Percentiles rank a stretch among this genome's conserved stretches.
phyloP scores from a whole-genome alignment of 2,888 invertebrate species.

The Maniola hyperantus region DNA sequence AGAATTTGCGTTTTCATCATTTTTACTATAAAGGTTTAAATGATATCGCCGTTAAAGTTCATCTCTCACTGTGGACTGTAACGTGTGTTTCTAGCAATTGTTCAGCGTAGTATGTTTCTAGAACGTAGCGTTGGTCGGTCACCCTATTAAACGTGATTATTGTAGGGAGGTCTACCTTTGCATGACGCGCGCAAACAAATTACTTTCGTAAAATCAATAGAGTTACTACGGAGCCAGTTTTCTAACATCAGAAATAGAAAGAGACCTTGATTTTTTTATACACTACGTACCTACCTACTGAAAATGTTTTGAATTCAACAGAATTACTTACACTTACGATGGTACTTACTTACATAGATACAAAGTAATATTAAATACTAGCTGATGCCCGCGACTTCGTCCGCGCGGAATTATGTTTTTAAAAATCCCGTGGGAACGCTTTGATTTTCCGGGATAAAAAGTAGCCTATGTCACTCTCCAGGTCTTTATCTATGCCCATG shows the following conservation, averaged over 20 bases:
- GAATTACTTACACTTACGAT: neutral
- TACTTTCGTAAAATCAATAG: slow-evolving; percentile 54
- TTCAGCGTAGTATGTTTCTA: slow-evolving; percentile 60
- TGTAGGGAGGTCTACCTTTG: slow-evolving; percentile 40
- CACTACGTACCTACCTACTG: neutral
- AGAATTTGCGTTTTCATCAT: slow-evolving; percentile 36
- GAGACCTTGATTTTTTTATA: neutral
- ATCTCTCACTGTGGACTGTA: slow-evolving; percentile 4
- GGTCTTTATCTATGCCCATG: too few species aligned
- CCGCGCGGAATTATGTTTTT: too few species aligned
- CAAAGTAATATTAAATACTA: too few species aligned
- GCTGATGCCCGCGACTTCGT: too few species aligned
- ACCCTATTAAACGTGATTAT: slow-evolving; percentile 51
- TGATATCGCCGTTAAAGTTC: neutral
- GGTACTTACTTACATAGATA: too few species aligned
- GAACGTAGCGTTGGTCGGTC: slow-evolving; percentile 61
- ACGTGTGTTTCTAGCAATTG: slow-evolving; percentile 45
- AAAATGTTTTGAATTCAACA: neutral
- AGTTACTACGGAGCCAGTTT: slow-evolving; percentile 28
- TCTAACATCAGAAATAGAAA: slow-evolving; percentile 11
- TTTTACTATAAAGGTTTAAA: slow-evolving; percentile 5
- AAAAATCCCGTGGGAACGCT: too few species aligned
- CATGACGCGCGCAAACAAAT: slow-evolving; percentile 50
- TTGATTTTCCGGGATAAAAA: too few species aligned
- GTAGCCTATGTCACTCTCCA: too few species aligned